Evolutionary conservation across 2,113 vertebrate genomes (phyloP).

Genomic region (Xerus inauris): DNA sequence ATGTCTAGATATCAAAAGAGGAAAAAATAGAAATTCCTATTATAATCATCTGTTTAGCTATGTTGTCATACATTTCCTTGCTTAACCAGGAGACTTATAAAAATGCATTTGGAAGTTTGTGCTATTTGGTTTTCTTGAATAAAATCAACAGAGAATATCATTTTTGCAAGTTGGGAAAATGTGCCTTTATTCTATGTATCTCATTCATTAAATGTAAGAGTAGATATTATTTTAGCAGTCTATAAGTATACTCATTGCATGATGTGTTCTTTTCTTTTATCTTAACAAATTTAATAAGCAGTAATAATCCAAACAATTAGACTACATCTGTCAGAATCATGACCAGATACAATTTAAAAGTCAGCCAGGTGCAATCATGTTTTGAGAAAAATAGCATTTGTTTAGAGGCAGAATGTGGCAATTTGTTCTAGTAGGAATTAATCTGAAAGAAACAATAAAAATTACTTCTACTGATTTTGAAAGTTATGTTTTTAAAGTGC

Average conservation of each 20-base stretch:
- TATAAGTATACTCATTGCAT: not conserved
- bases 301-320: not conserved
- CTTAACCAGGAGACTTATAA: not conserved
- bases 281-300: constrained; percentile 3
- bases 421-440: constrained; percentile 49
- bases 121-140: not conserved
- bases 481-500: not conserved
- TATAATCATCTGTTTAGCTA: not conserved
- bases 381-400: constrained; percentile 40
- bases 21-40: not conserved
- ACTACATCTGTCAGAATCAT: not conserved
- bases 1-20: not conserved
- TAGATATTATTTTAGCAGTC: not conserved
- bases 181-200: not conserved
- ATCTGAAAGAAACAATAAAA: constrained; percentile 22
- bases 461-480: not conserved
- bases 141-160: not conserved
- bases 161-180: not conserved
- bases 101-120: not conserved
- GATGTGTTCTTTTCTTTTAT: not conserved
- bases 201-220: not conserved
- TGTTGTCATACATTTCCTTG: not conserved
- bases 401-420: not conserved
- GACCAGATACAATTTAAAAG: not conserved
- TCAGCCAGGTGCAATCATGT: not conserved